Base-by-base conservation (phyloP, 2,888 invertebrate species). In the Drosophila atripex region DNA sequence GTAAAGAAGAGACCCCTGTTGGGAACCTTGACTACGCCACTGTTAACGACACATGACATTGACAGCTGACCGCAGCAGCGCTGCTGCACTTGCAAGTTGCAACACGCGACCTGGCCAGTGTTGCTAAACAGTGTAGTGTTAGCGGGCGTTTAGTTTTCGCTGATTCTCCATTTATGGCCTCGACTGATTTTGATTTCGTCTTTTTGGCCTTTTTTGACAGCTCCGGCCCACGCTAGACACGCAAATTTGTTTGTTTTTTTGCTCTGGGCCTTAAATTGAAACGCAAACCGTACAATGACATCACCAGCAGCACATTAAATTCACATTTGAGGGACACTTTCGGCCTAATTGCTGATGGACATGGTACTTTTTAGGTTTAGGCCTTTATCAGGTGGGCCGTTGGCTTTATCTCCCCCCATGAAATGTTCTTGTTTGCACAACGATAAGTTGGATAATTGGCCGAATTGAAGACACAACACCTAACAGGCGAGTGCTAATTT, bases 361-460 rank as follows among this genome's bases (percentile, higher is more conserved):
- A 52, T 73, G 63, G 46, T 55, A 32, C 45, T 28, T 49, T 55
- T 2, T 9, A 47, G 30, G 21, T 5, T 32, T 46, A 39, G 38
- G 23, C 46, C 46, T 70, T 77, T 76, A 79, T 86, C 86, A 86
- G 68, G 52, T 75, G 66, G 68, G 59, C 69, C 2, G 2, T 69
- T 14, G 50, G 32, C 78, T 75, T 84, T 86, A 84, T 84, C 86
- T 76, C 32, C 28, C 50, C 7, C 35, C n/a, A n/a, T 2, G 14
- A n/a, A 35, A 35, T 14, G 41, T 32, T 28, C 53, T 41, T 74
- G 65, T 82, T 82, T 76, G 86, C 57, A 72, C 28, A 59, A 58
- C 71, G 84, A 86, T 80, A 80, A 80, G 73, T 77, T 75, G 77
- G 77, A 71, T 80, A 80, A 80, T 86, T 77, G 61, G 60, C 46